Conservation (phyloP, 1,140 invertebrate genomes). For the Drosophila bocki region DNA sequence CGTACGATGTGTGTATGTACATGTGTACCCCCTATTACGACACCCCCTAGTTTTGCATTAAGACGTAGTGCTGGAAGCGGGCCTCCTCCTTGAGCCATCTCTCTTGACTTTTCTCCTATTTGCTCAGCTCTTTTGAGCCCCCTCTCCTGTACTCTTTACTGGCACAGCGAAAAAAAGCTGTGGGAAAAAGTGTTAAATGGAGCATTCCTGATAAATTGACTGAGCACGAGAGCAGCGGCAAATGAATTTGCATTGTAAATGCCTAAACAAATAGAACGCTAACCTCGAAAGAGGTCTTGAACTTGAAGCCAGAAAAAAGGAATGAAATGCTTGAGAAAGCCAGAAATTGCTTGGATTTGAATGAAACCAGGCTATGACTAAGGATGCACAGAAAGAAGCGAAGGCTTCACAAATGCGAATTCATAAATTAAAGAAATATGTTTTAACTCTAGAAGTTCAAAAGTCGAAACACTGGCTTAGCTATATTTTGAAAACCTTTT, state of each 20-base stretch:
- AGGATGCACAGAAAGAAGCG: background rate
- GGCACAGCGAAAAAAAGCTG: constrained; percentile 12
- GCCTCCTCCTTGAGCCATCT: constrained; percentile 28
- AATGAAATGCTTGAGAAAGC: constrained; percentile 11
- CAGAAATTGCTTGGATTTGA: constrained; percentile 11
- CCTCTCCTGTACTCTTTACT: background rate
- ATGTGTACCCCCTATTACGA: constrained; percentile 4
- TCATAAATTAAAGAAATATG: background rate
- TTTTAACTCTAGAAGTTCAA: background rate
- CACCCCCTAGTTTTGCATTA: constrained; percentile 40
- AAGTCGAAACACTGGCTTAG: no score
- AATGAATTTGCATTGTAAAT: constrained; percentile 81
- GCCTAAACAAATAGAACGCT: constrained; percentile 71
- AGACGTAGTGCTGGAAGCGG: constrained; percentile 35
- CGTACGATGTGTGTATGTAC: constrained; percentile 3
- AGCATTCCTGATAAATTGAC: constrained; percentile 74
- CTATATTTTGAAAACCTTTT: no score
- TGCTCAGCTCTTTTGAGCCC: constrained; percentile 35
- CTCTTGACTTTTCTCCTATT: constrained; percentile 54
- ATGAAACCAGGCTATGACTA: background rate
- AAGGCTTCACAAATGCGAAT: background rate
- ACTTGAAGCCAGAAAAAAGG: constrained; percentile 15
- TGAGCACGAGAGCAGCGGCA: constrained; percentile 42
- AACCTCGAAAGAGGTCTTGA: constrained; percentile 30
- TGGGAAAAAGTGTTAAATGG: constrained; percentile 75